These are phyloP conservation scores for Anas acuta DNA, from an alignment of 2,797 vertebrate genomes.

Conservation along the genomic window DNA sequence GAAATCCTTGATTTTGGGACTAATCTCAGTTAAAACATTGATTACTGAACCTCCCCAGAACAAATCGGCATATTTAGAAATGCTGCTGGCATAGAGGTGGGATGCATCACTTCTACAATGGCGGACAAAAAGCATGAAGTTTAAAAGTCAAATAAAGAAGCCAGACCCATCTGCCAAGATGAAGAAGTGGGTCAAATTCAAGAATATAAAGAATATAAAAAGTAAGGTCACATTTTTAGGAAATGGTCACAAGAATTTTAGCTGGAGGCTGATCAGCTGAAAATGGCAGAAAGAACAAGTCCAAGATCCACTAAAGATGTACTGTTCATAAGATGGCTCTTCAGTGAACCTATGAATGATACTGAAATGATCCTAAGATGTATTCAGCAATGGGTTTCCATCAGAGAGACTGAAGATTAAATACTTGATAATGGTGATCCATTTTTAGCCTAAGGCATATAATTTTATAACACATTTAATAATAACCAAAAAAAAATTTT, in stretches of 20 bases:
- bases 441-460: neutral
- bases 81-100: neutral
- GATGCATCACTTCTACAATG: neutral
- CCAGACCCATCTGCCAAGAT: neutral
- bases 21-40: neutral
- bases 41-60: neutral
- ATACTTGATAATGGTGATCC: neutral
- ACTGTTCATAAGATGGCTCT: neutral
- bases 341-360: neutral
- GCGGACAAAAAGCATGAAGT: neutral
- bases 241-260: neutral
- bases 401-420: neutral
- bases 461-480: neutral
- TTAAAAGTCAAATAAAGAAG: neutral
- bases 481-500: neutral
- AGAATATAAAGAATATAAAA: neutral
- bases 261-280: neutral
- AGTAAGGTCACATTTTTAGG: neutral
- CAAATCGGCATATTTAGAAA: neutral
- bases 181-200: neutral
- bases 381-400: neutral
- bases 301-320: neutral
- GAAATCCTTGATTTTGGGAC: neutral
- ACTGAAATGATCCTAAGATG: neutral
- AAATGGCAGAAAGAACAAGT: neutral